phyloP scores from a whole-genome alignment of 2,797 vertebrate species.

The Pteronotus mesoamericanus region DNA sequence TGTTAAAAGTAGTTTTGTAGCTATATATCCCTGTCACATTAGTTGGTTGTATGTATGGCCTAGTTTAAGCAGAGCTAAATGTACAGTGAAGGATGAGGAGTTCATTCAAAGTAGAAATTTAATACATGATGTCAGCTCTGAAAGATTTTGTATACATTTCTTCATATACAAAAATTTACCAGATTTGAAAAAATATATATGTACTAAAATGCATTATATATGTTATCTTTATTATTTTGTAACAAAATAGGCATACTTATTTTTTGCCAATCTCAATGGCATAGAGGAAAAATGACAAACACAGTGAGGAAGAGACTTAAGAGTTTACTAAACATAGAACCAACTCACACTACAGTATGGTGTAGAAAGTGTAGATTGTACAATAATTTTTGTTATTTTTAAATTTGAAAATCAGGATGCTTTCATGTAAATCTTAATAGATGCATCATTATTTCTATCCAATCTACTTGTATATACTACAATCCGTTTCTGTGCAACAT shows the following conservation, averaged over 20 bases:
- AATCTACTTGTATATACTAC: not conserved
- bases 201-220: not conserved
- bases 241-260: not conserved
- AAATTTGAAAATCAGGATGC: not conserved
- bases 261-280: not conserved
- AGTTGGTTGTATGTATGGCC: not conserved
- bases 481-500: not conserved
- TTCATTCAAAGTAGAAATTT: not conserved
- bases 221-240: not conserved
- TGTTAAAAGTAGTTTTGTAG: not conserved
- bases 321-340: not conserved
- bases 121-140: not conserved
- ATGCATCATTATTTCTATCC: not conserved
- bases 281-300: not conserved
- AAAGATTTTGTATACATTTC: not conserved
- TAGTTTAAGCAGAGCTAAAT: not conserved
- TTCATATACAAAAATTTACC: not conserved
- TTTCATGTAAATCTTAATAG: not conserved
- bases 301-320: not conserved
- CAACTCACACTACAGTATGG: not conserved
- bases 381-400: not conserved
- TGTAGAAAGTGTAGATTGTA: not conserved
- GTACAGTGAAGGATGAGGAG: not conserved
- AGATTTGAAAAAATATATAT: not conserved
- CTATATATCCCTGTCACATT: not conserved